Percentiles rank a stretch among this genome's conserved stretches.
These are phyloP conservation scores for Actenoides hombroni DNA, from an alignment of 2,113 vertebrate species.

Conservation along the genomic window DNA sequence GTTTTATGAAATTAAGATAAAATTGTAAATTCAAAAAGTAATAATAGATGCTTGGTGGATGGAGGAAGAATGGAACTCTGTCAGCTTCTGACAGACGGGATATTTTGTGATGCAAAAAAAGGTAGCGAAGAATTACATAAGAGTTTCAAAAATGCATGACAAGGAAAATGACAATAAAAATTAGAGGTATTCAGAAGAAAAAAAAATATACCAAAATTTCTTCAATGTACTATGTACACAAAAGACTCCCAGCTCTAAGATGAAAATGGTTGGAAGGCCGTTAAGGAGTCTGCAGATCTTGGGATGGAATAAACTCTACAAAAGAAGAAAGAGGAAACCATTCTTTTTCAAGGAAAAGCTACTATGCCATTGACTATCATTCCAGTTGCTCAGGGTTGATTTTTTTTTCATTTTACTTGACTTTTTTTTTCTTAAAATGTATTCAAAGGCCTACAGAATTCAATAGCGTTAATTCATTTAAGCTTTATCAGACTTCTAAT, in stretches of 20 bases:
- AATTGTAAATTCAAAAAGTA: slow-evolving; percentile 1
- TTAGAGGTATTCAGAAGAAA: neutral
- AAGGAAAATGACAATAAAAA: slow-evolving; percentile 14
- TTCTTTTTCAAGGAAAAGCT: neutral
- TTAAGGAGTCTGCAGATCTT: neutral
- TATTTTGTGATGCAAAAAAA: neutral
- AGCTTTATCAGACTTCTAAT: neutral
- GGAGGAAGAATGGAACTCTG: neutral
- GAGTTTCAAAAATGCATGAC: neutral
- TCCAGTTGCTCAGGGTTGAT: neutral
- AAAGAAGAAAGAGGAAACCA: neutral
- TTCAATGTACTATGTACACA: neutral
- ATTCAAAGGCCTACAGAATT: neutral
- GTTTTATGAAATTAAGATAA: neutral
- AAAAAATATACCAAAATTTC: neutral
- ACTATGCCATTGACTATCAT: neutral
- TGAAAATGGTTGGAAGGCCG: neutral
- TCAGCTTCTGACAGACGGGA: neutral
- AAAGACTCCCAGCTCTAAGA: neutral
- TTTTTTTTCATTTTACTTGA: neutral
- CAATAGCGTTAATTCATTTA: neutral
- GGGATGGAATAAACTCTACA: neutral
- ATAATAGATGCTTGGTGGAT: neutral
- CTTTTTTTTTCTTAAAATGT: neutral
- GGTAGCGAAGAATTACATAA: neutral